Base-by-base conservation (phyloP, 2,888 invertebrate species). In the Drosophila planitibia region DNA sequence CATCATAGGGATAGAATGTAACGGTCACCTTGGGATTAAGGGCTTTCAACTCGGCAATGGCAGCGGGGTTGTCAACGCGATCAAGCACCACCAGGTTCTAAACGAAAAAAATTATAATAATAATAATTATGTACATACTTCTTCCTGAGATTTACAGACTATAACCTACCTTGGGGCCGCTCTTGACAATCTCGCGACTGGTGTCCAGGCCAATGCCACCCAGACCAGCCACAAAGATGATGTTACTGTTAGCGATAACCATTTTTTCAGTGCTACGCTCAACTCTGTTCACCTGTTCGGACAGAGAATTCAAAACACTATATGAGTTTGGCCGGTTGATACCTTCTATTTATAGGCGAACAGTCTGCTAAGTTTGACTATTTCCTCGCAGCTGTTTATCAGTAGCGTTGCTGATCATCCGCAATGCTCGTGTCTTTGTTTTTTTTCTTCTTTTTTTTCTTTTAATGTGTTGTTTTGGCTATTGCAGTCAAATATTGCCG, bases 201-300 rank as follows among this genome's bases (percentile, higher is more conserved):
- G 89, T 87, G 68, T 89, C 92, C 54, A 91, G 81, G 19, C 89
- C 92, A 71, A 93, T 91, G 47, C 91, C 92, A 5, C 92, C 92
- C 64, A 91, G 84, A 54, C 89, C 92, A 52, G 90, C 92, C 25
- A 92, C 90, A 69, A 88, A 91, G 33, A 90, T 83, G 2, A 92
- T 76, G 69, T 91, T 85, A 75, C 91, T 92, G 60, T 84, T 88
- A 41, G 76, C 76, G 58, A 91, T 75, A 57, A 79, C 65, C 89
- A 92, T 90, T 33, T 1, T 55, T 33, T 9, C 10, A n/a, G 7
- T 70, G 58, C 53, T 53, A 52, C 44, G 22, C 41, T 51, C 41
- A 70, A 19, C 66, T 51, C 32, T 47, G 55, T 60, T 60, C 71
- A 74, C 65, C 89, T 85, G 67, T 53, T 60, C 44, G 37, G 41